Base-by-base conservation (phyloP, 2,113 vertebrate genomes). In the Myiozetetes cayanensis region DNA sequence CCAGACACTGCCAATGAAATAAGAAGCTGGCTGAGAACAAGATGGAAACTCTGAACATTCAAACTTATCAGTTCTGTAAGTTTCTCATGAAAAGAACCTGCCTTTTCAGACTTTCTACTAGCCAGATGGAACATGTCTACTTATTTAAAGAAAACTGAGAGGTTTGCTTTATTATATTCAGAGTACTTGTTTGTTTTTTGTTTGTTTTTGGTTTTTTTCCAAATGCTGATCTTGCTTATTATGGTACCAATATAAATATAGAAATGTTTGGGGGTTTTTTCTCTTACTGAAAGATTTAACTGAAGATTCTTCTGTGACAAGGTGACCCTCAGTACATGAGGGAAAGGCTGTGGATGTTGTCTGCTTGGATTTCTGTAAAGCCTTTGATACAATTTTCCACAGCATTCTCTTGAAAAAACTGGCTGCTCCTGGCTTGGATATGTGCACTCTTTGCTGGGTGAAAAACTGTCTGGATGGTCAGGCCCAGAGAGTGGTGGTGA, bases 1-100 rank as follows among this genome's bases (percentile, higher is more conserved):
- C 67, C 78, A 95, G 93, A 89, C 50, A 67, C 39, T 83, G 89
- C 35, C 87, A 96, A 58, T 58, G 61, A 79, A 94, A 93, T 72
- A 77, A 85, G 33, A 49, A 93, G 14, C 19, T 92, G 94, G 68
- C 90, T 93, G 65, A 81, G 86, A 92, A 63, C 8, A 92, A 88
- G 61, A 21, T 10, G 7, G 79, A 93, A 94, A 65, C 47, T 87
- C 58, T 68, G 50, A 94, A 93, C 56, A 63, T 92, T 31, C 59
- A 83, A 44, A 82, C 10, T 87, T 83, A 90, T 18, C 58, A 46
- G 25, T 89, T 91, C 66, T 87, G 44, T 68, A 86, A 81, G 52
- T 25, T 78, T 9, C 9, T 65, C 3, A 28, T 7, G 9, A 84
- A 72, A 72, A 59, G 86, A 39, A 1, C 5, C 5, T 63, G 35